Base-by-base conservation (phyloP, 2,888 invertebrate species). In the Amorpha juglandis region DNA sequence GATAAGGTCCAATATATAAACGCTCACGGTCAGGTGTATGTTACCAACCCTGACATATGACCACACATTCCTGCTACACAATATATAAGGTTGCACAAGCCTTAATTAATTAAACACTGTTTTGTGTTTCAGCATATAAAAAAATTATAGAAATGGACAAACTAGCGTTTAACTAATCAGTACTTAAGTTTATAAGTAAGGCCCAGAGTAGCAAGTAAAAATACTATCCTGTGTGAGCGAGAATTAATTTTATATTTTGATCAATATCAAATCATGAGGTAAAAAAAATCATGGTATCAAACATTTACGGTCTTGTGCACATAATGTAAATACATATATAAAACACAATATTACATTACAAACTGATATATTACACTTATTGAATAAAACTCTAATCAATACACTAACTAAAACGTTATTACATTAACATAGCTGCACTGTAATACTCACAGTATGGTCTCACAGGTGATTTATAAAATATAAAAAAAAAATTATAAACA, bases 371-470 rank as follows among this genome's bases (percentile, higher is more conserved):
- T 19, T 38, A 42, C n/a, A n/a, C 12, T 51, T 55, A 55, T 42
- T 35, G 8, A 58, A 11, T 38, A 19, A 58, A 58, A 58, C 16
- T 58, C 38, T 55, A 38, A 55, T 19, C 12, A 55, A 38, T 35
- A 58, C 27, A 27, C 27, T 4, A 27, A 27, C 69, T 73, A 73
- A 79, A 74, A 69, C 67, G 48, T 67, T 69, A 50, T 48, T 16
- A 55, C 38, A 6, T 67, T 62, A 72, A 70, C 69, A 69, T 62
- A 74, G 74, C 71, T 73, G 74, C 69, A 62, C 63, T 21, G 52
- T 65, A 74, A 71, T 69, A 71, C 64, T 53, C 14, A 38, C 27
- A 27, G 4, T n/a, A 68, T 48, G 68, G 65, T 70, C 69, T 52
- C 73, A 69, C 67, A 70, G 58, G 52, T 65, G 6, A 21, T 65